phyloP scores from a whole-genome alignment of 2,888 invertebrate species.

The Trissoscelio sp. region DNA sequence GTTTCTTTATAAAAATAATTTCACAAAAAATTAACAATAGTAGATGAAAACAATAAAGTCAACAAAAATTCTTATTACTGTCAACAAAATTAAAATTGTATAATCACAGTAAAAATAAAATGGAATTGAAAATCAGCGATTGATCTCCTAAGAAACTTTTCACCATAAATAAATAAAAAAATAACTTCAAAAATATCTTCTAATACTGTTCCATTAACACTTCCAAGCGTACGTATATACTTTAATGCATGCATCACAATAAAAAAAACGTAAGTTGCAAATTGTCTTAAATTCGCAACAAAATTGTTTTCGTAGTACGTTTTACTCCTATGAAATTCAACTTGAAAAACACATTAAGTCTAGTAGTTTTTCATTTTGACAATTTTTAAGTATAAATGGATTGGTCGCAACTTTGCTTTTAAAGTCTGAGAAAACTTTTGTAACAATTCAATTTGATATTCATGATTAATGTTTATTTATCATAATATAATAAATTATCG shows the following conservation, averaged over 20 bases:
- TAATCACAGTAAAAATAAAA: background rate
- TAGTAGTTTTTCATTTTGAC: conserved; percentile 16
- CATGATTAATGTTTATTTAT: too few relatives aligned
- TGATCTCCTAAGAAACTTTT: conserved; percentile 15
- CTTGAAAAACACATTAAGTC: conserved; percentile 8
- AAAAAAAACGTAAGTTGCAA: conserved; percentile 4
- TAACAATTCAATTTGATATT: conserved; percentile 7
- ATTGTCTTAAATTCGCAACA: background rate
- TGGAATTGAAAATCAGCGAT: background rate
- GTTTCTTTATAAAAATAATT: background rate
- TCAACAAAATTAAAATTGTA: conserved; percentile 1
- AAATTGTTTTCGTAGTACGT: background rate
- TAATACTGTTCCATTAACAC: conserved; percentile 48
- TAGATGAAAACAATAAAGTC: background rate
- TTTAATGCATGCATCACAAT: conserved; percentile 37
- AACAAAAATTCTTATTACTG: background rate
- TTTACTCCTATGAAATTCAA: background rate
- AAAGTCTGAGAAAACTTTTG: conserved; percentile 1
- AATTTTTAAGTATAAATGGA: conserved; percentile 1
- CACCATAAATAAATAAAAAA: conserved; percentile 6
- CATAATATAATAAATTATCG: too few relatives aligned
- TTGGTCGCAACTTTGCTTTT: background rate
- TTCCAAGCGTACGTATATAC: conserved; percentile 33
- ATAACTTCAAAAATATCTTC: conserved; percentile 14
- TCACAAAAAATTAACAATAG: background rate